Conservation (phyloP, 1,140 invertebrate species). For the Bombus soroeensis region DNA sequence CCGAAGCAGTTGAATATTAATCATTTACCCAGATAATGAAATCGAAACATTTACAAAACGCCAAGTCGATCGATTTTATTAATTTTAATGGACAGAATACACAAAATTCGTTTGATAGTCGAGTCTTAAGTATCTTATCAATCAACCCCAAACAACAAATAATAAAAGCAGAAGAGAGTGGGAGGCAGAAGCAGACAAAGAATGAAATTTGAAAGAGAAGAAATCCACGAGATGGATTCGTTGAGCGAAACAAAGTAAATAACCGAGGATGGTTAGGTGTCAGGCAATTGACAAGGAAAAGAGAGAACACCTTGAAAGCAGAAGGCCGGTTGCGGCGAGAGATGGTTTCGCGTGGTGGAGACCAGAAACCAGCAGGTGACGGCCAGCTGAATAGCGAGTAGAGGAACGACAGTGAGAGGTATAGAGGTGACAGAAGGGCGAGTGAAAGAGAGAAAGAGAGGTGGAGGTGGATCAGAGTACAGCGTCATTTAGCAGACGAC, state of each 20-base stretch:
- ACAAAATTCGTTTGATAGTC: too few relatives aligned
- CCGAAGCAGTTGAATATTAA: too few relatives aligned
- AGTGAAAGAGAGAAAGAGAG: neutral
- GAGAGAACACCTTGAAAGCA: constrained; percentile 24
- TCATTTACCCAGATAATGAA: too few relatives aligned
- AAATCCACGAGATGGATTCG: neutral
- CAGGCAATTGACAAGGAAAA: constrained; percentile 5
- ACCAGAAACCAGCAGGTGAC: constrained; percentile 38
- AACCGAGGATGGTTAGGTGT: neutral
- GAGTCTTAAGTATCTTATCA: too few relatives aligned
- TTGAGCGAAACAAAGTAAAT: neutral
- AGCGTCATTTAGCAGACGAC: constrained; percentile 66
- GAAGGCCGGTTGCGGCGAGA: neutral
- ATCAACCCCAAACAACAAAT: neutral
- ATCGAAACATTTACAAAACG: too few relatives aligned
- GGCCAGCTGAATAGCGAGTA: constrained; percentile 8
- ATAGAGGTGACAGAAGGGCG: neutral
- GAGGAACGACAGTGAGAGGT: too few relatives aligned
- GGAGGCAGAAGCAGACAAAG: neutral
- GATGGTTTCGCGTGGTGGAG: neutral
- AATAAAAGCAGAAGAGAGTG: too few relatives aligned
- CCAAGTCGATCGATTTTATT: too few relatives aligned
- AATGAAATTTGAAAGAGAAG: neutral
- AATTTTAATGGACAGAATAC: too few relatives aligned
- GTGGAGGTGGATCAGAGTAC: constrained; percentile 57